Evolutionary conservation across 2,113 vertebrate species (phyloP), one percentile per base, ranked within the genome.

Genomic region (Microcebus murinus): DNA sequence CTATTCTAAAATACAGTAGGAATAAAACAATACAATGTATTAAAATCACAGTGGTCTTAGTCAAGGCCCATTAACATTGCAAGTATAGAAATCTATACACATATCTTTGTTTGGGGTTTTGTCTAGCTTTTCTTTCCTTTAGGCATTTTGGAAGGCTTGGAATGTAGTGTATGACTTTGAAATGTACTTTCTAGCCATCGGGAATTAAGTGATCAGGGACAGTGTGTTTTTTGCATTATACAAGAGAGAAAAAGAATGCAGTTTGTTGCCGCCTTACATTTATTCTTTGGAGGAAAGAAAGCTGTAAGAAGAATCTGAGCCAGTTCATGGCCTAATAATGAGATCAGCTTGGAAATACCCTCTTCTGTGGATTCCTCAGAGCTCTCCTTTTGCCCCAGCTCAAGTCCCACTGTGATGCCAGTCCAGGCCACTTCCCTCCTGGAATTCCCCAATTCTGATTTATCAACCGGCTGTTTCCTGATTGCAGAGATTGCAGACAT

Each of bases 31-130:
- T 97, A 93, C 93, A 73, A 65, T 94, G 94, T 97, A 97, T 98
- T 97, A 97, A 96, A 97, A 96, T 97, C 98, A 97, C 97, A 97
- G 97, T 96, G 96, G 97, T 98, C 84, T 95, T 65, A 92, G 96
- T 97, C 96, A 98, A 97, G 98, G 97, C 74, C 95, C 97, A 98
- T 98, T 98, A 98, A 93, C 65, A 52, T 52, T 79, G 67, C 67
- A 57, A 96, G 83, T 45, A 90, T 45, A 83, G 93, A 96, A 93
- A 96, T 90, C 77, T 50, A 94, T 50, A 91, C 79, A 34, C 87
- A 71, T 93, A 90, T 96, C 95, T 94, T 97, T 73, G 52, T 77
- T 92, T 94, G 89, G 77, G 61, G 36, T 68, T 86, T 87, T 87
- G 50, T 80, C 94, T 96, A 77, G 65, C 57, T 85, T 94, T 96